These are phyloP conservation scores for Labeo calbasu DNA, from an alignment of 2,797 vertebrate species.

Conservation along the genomic window DNA sequence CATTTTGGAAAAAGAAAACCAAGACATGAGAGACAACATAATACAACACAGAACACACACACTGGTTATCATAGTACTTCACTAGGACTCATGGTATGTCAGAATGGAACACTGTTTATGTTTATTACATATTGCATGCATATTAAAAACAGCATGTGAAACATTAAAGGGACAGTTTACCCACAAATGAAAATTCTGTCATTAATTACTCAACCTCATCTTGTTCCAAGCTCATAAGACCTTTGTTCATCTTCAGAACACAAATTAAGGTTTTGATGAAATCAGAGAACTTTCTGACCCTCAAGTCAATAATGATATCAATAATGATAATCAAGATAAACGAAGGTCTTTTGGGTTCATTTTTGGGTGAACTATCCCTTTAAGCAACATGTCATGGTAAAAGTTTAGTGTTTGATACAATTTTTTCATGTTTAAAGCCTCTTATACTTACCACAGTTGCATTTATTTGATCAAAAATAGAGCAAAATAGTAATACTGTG, in stretches of 20 bases:
- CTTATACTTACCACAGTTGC: not conserved
- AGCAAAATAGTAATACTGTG: no score
- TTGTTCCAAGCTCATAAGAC: no score
- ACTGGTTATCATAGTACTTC: not conserved
- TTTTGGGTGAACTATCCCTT: no score
- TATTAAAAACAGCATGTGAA: not conserved
- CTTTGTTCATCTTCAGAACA: no score
- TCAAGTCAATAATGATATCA: no score
- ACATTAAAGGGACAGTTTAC: not conserved
- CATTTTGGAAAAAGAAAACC: not conserved
- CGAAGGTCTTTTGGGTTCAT: no score
- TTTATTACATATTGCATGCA: not conserved
- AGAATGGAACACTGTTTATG: not conserved
- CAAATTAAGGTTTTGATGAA: no score
- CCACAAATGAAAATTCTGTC: no score
- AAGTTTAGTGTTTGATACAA: not conserved
- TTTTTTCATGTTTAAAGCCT: not conserved
- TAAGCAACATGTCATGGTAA: not conserved
- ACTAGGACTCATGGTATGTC: not conserved
- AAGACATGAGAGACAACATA: conserved; percentile 18
- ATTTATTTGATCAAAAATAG: not conserved
- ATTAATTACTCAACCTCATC: no score
- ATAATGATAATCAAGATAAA: no score
- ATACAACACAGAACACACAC: not conserved
- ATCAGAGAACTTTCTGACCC: no score